Percentiles rank a stretch among this genome's conserved stretches.
These are phyloP conservation scores for Daktulosphaira vitifoliae DNA, from an alignment of 1,140 invertebrate species.

Conservation along the genomic window DNA sequence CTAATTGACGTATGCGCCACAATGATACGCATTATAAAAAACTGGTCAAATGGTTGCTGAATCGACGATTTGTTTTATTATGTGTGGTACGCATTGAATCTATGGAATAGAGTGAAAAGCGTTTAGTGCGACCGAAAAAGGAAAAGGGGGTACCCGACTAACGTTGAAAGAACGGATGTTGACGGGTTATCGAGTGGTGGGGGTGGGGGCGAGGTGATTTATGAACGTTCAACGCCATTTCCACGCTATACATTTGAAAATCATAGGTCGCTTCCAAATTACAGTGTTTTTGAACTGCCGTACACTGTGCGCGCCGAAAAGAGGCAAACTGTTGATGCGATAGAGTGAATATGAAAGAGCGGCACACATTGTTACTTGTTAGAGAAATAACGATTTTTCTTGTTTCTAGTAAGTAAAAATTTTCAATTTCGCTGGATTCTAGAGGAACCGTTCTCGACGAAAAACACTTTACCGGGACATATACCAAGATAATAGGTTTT, in stretches of 20 bases:
- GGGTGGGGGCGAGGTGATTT: slow-evolving; percentile 18
- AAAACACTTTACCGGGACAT: not conserved
- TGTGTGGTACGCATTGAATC: not conserved
- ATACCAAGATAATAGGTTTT: slow-evolving; percentile 9
- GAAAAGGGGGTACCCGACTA: slow-evolving; percentile 1
- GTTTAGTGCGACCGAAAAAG: not conserved
- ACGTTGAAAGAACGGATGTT: not conserved
- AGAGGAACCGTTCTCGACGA: not conserved
- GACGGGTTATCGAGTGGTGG: slow-evolving; percentile 2
- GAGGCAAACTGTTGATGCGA: slow-evolving; percentile 17
- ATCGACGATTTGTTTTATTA: not conserved
- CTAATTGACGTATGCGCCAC: too few species aligned
- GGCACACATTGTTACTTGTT: slow-evolving; percentile 2
- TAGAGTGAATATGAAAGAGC: not conserved
- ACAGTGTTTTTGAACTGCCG: slow-evolving; percentile 1
- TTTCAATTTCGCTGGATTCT: slow-evolving; percentile 11
- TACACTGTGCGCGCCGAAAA: not conserved
- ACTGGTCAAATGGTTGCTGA: not conserved
- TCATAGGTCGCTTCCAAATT: slow-evolving; percentile 12
- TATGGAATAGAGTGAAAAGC: too few species aligned
- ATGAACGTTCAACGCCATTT: slow-evolving; percentile 29
- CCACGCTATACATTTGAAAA: slow-evolving; percentile 18
- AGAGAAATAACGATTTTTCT: slow-evolving; percentile 25
- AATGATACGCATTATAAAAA: too few species aligned
- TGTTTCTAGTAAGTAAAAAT: not conserved